Percentiles rank a stretch among this genome's conserved stretches.
Evolutionary conservation across 2,888 invertebrate genomes (phyloP).

Genomic region (Dolichomitus sp.): DNA sequence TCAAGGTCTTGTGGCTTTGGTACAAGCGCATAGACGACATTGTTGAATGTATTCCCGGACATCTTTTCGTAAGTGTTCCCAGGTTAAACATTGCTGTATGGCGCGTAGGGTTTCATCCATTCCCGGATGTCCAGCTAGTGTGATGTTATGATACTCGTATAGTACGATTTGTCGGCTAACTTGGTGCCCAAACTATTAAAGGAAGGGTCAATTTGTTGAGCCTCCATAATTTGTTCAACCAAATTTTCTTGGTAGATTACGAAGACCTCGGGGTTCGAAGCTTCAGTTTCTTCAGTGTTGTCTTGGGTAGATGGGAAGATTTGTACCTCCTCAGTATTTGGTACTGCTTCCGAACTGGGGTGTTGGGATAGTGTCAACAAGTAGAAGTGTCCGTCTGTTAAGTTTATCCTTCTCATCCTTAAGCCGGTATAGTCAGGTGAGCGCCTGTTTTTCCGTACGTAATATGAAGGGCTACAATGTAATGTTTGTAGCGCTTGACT

Average conservation of each 20-base stretch:
- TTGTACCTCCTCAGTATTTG: neutral
- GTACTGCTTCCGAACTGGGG: neutral
- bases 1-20: neutral
- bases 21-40: neutral
- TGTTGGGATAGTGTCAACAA: conserved; percentile 4
- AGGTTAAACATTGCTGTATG: neutral
- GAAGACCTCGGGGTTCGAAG: neutral
- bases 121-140: neutral
- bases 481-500: conserved; percentile 25
- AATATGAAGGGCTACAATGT: conserved; percentile 66
- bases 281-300: neutral
- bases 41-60: neutral
- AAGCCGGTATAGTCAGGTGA: conserved; percentile 65
- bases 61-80: neutral
- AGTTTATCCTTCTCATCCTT: conserved; percentile 68
- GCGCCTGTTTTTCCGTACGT: conserved; percentile 66
- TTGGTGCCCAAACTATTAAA: neutral
- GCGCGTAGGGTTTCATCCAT: neutral
- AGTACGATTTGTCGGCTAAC: neutral
- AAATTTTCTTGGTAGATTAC: neutral
- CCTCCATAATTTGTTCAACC: neutral
- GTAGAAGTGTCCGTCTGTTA: conserved; percentile 64
- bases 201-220: neutral
- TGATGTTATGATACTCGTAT: neutral
- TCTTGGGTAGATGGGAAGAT: conserved; percentile 10